Percentiles rank a stretch among this genome's conserved stretches.
Conservation (phyloP, 2,113 vertebrate species). For the Cathartes aura region DNA sequence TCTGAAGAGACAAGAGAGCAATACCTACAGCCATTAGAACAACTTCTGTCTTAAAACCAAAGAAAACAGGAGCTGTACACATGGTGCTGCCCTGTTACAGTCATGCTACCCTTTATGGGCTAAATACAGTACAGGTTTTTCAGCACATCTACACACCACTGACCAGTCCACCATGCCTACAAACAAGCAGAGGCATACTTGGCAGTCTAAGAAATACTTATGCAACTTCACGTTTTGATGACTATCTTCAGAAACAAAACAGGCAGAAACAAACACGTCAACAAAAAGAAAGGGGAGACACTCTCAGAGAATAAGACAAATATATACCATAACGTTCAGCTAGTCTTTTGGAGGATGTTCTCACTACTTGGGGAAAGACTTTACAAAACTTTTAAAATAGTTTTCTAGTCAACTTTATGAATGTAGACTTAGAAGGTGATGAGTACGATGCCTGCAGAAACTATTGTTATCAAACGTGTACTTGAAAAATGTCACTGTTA, state of each 20-base stretch:
- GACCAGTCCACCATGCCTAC: not conserved
- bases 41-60: not conserved
- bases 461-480: not conserved
- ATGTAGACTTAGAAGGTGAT: not conserved
- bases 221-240: not conserved
- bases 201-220: not conserved
- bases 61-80: not conserved
- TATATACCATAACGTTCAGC: not conserved
- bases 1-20: not conserved
- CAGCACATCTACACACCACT: not conserved
- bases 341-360: not conserved
- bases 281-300: not conserved
- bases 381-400: not conserved
- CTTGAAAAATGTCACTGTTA: not conserved
- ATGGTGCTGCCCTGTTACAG: fast-evolving
- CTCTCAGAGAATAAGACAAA: not conserved
- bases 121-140: not conserved
- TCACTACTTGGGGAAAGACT: not conserved
- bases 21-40: not conserved
- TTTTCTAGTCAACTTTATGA: not conserved
- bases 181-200: fast-evolving
- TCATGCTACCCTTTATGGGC: not conserved
- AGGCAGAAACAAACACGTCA: not conserved
- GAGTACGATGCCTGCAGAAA: not conserved
- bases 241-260: not conserved